Evolutionary conservation across 30 jellyfish, hydroid and myxozoan species (phyloP).

Genomic region (Nemopilema nomurai): DNA sequence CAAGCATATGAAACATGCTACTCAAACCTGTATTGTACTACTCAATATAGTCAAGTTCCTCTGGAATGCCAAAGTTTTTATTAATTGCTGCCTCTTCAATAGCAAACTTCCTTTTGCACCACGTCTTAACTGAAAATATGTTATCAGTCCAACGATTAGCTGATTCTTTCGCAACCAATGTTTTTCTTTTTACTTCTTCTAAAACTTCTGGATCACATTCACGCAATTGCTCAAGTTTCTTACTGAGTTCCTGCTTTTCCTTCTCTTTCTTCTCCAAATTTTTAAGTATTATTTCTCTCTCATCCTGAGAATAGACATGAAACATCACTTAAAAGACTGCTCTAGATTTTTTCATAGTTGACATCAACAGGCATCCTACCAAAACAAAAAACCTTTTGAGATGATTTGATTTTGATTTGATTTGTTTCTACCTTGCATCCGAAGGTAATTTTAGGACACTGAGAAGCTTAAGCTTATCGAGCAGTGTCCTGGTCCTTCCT

Average conservation of each 20-base stretch:
- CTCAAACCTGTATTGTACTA: neutral
- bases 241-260: conserved; percentile 43
- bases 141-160: conserved; percentile 99
- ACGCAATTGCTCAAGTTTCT: conserved; percentile 64
- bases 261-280: conserved; percentile 47
- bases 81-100: conserved; percentile 81
- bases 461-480: no score
- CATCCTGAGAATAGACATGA: conserved; percentile 50
- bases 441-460: no score
- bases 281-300: conserved; percentile 53
- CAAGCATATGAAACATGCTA: neutral
- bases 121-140: conserved; percentile 77
- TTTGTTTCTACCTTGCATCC: no score
- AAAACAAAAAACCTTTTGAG: no score
- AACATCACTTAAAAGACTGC: no score
- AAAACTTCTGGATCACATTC: conserved; percentile 98
- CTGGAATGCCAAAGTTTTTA: conserved; percentile 95
- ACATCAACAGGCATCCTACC: no score
- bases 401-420: no score
- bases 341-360: no score
- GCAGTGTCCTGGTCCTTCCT: no score
- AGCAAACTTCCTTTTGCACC: conserved; percentile 91
- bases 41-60: conserved; percentile 93
- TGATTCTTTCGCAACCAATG: conserved; percentile 76
- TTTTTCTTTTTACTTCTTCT: conserved; percentile 64